Evolutionary conservation across 2,888 invertebrate genomes (phyloP).

Genomic region (Phasia obesa): DNA sequence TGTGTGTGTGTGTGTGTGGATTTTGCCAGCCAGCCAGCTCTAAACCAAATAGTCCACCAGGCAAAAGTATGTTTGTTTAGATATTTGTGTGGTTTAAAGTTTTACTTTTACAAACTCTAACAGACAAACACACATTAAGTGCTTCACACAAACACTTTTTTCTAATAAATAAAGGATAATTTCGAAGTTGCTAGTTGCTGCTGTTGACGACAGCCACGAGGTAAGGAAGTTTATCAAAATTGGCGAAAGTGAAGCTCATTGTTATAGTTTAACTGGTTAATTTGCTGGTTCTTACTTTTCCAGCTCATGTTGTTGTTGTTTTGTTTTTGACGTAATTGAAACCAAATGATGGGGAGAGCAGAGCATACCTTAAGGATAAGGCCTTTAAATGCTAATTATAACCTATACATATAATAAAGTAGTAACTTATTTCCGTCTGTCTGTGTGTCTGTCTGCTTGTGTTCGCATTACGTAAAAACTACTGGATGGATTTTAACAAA

Average conservation of each 20-base stretch:
- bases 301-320: neutral
- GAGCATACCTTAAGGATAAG: neutral
- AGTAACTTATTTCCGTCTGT: too few relatives aligned
- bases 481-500: too few relatives aligned
- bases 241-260: slow-evolving; percentile 68
- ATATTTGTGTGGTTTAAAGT: slow-evolving; percentile 50
- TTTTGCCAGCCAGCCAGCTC: slow-evolving; percentile 49
- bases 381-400: neutral
- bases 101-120: slow-evolving; percentile 40
- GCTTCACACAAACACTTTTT: neutral
- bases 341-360: neutral
- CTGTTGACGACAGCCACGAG: slow-evolving; percentile 30
- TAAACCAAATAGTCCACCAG: slow-evolving; percentile 62
- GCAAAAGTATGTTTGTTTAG: slow-evolving; percentile 43
- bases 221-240: slow-evolving; percentile 63
- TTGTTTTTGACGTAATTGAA: slow-evolving; percentile 42
- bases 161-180: slow-evolving; percentile 12
- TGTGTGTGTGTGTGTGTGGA: too few relatives aligned
- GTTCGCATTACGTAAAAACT: too few relatives aligned
- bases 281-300: slow-evolving; percentile 42
- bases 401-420: too few relatives aligned
- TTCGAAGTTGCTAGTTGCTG: slow-evolving; percentile 9
- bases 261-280: slow-evolving; percentile 62
- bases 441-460: too few relatives aligned
- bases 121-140: neutral